Base-by-base conservation (phyloP, 2,888 invertebrate species). In the Cotesia congregata region DNA sequence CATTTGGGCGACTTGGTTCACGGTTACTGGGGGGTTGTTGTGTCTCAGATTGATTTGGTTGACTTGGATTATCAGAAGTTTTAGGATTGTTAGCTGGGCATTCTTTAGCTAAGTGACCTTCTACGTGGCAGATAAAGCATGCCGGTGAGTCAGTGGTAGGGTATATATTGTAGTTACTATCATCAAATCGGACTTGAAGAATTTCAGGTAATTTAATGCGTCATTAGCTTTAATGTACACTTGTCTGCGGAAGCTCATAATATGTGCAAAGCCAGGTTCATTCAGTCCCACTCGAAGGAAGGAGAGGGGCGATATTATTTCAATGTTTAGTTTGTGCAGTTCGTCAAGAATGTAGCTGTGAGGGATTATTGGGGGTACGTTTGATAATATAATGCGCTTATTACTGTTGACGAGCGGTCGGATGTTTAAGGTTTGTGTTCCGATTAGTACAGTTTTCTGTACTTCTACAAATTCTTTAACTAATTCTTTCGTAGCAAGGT, bases 351-450 rank as follows among this genome's bases (percentile, higher is more conserved):
- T 71, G 9, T 74, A 17, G 1, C n/a, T 62, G 60, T 81, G 73
- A 6, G 82, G 80, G 0, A 80, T 82, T 0, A 79, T 75, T 1
- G 80, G 80, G 65, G 78, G 79, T 0, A 79, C 80, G 69, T 82
- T 82, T 1, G 80, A 82, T 0, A 82, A 1, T 0, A 80, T 79
- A 0, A 79, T 60, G 41, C 80, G 64, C 69, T 79, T 62, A 4
- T n/a, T n/a, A n/a, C n/a, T 41, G 38, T 77, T 78, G 77, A 80
- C 64, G 0, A 82, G 72, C 0, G 81, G 82, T 67, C 77, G 72
- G 1, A 82, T 77, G 17, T 65, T 50, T 0, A 81, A 62, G 0
- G 7, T 9, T 1, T 50, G 62, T n/a, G 74, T 67, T 0, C 17
- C n/a, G 0, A 81, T 76, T 1, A 39, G 71, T 64, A 81, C 50